Evolutionary conservation across 2,113 vertebrate species (phyloP), one percentile per base, ranked within the genome.

Genomic region (Onychorhynchus coronatus): DNA sequence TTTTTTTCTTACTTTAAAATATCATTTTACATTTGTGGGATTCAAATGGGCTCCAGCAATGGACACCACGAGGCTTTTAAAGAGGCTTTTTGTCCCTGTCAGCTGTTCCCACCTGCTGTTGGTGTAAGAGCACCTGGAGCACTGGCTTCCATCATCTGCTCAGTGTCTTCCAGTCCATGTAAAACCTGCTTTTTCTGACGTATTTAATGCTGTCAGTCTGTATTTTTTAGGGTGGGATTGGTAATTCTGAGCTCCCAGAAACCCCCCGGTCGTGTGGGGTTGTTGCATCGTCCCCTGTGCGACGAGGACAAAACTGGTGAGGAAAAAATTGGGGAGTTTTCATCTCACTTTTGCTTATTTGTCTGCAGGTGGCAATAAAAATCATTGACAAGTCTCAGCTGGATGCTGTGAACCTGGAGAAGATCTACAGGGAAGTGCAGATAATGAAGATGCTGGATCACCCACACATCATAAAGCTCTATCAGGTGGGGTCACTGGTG

Each of bases 371-470:
- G 97, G 99, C 99, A 82, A 99, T 99, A 98, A 99, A 99, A 98
- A 99, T 99, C 96, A 99, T 99, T 31, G 99, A 99, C 97, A 99
- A 99, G 97, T 99, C 99, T 90, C 99, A 99, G 96, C 98, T 99
- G 97, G 99, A 99, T 96, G 99, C 99, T 58, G 99, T 99, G 81
- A 99, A 99, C 88, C 97, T 99, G 98, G 99, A 99, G 98, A 99
- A 99, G 97, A 99, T 99, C 97, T 99, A 99, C 97, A 97, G 99
- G 90, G 99, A 99, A 95, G 99, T 99, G 76, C 99, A 99, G 97
- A 99, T 99, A 96, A 99, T 99, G 99, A 99, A 99, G 96, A 98
- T 99, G 99, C 98, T 99, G 76, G 99, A 99, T 97, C 99, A 99
- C 89, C 99, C 99, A 20, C 99, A 99, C 95, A 99, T 99, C 88